Evolutionary conservation across 2,888 invertebrate genomes (phyloP).

Genomic region (Drosophila fungiperda): DNA sequence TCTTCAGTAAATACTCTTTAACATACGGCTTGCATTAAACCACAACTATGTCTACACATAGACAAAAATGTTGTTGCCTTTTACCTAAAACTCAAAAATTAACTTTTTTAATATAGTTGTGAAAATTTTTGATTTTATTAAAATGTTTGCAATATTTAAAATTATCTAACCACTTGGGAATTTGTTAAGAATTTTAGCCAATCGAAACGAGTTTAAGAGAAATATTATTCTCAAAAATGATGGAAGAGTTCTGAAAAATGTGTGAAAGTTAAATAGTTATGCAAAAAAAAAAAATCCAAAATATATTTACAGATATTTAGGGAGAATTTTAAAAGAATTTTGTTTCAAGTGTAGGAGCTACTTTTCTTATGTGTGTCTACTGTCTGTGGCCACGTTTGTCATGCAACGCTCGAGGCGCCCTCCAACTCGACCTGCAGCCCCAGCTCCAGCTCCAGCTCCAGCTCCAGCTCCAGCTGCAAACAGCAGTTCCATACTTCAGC

Average conservation of each 20-base stretch:
- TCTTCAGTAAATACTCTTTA: constrained; percentile 4
- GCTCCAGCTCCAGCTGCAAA: neutral
- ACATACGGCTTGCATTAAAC: constrained; percentile 35
- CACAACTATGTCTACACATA: constrained; percentile 13
- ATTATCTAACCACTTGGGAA: neutral
- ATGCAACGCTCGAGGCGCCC: constrained; percentile 44
- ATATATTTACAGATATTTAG: too few species aligned
- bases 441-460: neutral
- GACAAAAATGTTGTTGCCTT: neutral
- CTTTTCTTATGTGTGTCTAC: constrained; percentile 43
- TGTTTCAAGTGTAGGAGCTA: constrained; percentile 28
- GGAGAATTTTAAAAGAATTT: neutral
- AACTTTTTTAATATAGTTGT: neutral
- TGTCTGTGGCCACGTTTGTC: constrained; percentile 66
- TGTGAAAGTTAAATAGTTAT: neutral
- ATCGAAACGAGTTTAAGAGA: neutral
- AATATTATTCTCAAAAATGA: neutral
- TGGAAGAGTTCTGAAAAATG: neutral
- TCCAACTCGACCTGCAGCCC: neutral
- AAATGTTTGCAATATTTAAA: neutral
- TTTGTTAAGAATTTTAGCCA: neutral
- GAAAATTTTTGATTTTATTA: neutral
- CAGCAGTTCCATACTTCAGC: neutral
- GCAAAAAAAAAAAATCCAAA: too few species aligned
- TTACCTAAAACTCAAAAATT: neutral